A percentile compares a stretch with the other conserved stretches of the same genome.
Conservation (phyloP, 2,113 vertebrate genomes). For the Elaphurus davidianus region DNA sequence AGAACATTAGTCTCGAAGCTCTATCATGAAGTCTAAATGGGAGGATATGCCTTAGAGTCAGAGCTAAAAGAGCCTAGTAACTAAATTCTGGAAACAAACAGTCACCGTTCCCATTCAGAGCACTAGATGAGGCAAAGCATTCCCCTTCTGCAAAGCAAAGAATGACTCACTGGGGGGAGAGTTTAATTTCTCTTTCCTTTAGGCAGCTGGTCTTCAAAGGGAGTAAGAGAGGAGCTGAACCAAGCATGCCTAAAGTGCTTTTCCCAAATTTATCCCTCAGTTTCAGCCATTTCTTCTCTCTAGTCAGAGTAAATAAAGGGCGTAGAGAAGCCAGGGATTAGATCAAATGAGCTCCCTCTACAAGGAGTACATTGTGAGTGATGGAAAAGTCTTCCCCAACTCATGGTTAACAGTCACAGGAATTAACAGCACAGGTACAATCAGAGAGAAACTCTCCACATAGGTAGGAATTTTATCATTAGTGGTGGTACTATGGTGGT, state of each 20-base stretch:
- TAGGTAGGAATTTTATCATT: background rate
- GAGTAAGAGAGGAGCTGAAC: background rate
- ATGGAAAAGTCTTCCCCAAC: background rate
- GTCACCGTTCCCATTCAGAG: background rate
- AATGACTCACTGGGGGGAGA: background rate
- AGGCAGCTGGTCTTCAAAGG: background rate
- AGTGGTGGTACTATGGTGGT: background rate
- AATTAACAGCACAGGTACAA: background rate
- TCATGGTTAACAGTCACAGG: background rate
- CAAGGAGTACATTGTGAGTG: background rate
- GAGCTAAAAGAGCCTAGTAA: background rate
- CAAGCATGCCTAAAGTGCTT: background rate
- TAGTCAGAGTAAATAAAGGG: background rate
- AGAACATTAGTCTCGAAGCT: background rate
- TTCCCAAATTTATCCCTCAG: background rate
- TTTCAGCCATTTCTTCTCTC: background rate
- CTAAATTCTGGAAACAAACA: background rate
- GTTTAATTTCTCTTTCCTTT: background rate
- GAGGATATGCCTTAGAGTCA: background rate
- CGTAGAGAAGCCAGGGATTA: background rate
- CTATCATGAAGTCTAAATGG: background rate
- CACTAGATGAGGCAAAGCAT: background rate
- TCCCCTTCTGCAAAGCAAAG: background rate
- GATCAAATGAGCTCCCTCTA: background rate
- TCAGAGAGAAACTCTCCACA: background rate